Evolutionary conservation across 2,888 invertebrate genomes (phyloP).

Genomic region (Diaprepes abbreviatus): DNA sequence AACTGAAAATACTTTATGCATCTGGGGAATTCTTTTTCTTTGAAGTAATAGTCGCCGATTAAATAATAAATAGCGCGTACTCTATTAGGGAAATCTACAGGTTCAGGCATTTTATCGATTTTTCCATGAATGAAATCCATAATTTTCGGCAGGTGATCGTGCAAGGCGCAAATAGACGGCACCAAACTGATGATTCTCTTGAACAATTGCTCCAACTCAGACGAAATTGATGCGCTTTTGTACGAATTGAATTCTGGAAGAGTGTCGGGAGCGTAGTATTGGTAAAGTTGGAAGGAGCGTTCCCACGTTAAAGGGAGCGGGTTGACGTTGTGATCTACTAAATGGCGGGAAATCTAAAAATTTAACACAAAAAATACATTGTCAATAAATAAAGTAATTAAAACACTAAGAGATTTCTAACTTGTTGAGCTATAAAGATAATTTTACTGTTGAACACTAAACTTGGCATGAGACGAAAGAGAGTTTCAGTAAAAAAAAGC

Average conservation of each 20-base stretch:
- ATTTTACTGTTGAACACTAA: no score
- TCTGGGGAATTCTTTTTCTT: slow-evolving; percentile 80
- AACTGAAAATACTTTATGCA: slow-evolving; percentile 86
- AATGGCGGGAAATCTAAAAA: slow-evolving; percentile 70
- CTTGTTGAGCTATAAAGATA: no score
- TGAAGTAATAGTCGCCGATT: slow-evolving; percentile 94
- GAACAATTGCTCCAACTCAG: slow-evolving; percentile 83
- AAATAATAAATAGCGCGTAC: slow-evolving; percentile 85
- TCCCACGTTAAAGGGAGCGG: slow-evolving; percentile 81
- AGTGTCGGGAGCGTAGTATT: slow-evolving; percentile 83
- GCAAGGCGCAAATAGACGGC: slow-evolving; percentile 78
- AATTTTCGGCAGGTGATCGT: slow-evolving; percentile 71
- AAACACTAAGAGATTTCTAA: no score
- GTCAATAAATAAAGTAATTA: no score
- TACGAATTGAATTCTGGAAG: slow-evolving; percentile 88
- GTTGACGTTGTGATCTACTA: slow-evolving; percentile 83
- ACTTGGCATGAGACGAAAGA: no score
- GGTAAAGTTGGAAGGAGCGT: slow-evolving; percentile 81
- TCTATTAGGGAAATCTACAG: slow-evolving; percentile 64
- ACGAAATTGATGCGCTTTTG: slow-evolving; percentile 81
- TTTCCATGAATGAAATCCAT: slow-evolving; percentile 55
- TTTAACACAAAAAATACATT: not conserved
- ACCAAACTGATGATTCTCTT: slow-evolving; percentile 78
- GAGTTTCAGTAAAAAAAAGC: no score
- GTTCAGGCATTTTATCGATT: slow-evolving; percentile 56